A percentile compares a stretch with the other conserved stretches of the same genome.
Evolutionary conservation across 1,140 invertebrate genomes (phyloP).

Genomic region (Hesperophylax magnus): DNA sequence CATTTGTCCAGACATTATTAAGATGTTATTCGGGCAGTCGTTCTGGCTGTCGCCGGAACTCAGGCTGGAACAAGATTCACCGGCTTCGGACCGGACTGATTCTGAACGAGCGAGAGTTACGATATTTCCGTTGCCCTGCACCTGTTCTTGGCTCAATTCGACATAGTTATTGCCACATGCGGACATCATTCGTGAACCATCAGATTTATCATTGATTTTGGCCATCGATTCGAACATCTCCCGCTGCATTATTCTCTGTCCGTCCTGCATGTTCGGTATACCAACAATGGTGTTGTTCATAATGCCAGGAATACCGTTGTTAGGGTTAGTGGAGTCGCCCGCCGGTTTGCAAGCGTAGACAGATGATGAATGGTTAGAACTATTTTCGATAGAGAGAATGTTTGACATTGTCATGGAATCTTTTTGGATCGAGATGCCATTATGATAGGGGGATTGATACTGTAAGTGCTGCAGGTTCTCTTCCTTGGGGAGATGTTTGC

Average conservation of each 20-base stretch:
- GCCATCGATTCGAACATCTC: constrained; percentile 43
- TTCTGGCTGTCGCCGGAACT: constrained; percentile 51
- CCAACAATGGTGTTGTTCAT: constrained; percentile 48
- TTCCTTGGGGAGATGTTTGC: constrained; percentile 36
- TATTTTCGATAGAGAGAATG: constrained; percentile 41
- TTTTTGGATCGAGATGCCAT: constrained; percentile 49
- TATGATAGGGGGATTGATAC: constrained; percentile 46
- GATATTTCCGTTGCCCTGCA: not conserved
- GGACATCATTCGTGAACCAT: not conserved
- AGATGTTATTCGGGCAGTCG: constrained; percentile 48
- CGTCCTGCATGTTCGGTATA: constrained; percentile 40
- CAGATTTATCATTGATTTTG: constrained; percentile 42
- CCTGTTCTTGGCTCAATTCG: constrained; percentile 43
- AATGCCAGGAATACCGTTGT: constrained; percentile 33
- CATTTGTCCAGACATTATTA: constrained; percentile 48
- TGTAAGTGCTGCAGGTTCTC: constrained; percentile 43
- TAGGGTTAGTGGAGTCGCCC: constrained; percentile 25
- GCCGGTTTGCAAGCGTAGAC: constrained; percentile 49
- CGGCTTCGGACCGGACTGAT: constrained; percentile 51
- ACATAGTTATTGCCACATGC: constrained; percentile 42
- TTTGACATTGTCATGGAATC: constrained; percentile 31
- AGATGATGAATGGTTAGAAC: not conserved
- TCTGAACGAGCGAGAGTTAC: constrained; percentile 44
- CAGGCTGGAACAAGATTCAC: constrained; percentile 54
- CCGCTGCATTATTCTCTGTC: constrained; percentile 44